phyloP scores from a whole-genome alignment of 2,113 vertebrate genomes.

The Nesoenas mayeri region DNA sequence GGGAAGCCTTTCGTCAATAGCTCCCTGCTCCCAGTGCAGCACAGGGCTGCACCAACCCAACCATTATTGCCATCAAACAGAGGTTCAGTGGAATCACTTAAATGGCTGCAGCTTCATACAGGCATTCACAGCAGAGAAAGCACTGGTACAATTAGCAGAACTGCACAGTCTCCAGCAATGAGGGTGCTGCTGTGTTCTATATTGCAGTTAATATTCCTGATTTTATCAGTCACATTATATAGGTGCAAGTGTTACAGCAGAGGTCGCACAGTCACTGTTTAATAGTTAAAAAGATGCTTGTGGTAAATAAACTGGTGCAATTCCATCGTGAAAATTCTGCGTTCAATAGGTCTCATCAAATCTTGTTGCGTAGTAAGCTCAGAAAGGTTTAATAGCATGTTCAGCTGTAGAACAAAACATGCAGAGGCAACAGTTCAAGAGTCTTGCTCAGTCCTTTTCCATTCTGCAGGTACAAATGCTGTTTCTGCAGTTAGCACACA shows the following conservation, averaged over 20 bases:
- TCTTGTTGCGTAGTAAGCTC: background rate
- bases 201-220: background rate
- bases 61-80: background rate
- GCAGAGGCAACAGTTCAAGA: background rate
- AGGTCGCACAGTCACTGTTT: background rate
- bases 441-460: background rate
- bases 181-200: background rate
- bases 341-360: background rate
- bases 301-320: background rate
- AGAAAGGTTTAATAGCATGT: background rate
- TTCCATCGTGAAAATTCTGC: background rate
- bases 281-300: background rate
- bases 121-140: background rate
- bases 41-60: background rate
- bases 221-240: background rate
- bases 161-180: background rate
- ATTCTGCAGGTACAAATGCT: background rate
- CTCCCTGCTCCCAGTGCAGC: slow-evolving; percentile 2
- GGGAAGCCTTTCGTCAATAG: background rate
- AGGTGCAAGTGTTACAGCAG: background rate
- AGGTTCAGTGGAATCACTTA: background rate
- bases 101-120: background rate
- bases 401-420: background rate
- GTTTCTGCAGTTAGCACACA: background rate
- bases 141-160: background rate